A percentile compares a stretch with the other conserved stretches of the same genome.
Evolutionary conservation across 2,888 invertebrate species (phyloP).

Genomic region (Mesopsocus fuscifrons): DNA sequence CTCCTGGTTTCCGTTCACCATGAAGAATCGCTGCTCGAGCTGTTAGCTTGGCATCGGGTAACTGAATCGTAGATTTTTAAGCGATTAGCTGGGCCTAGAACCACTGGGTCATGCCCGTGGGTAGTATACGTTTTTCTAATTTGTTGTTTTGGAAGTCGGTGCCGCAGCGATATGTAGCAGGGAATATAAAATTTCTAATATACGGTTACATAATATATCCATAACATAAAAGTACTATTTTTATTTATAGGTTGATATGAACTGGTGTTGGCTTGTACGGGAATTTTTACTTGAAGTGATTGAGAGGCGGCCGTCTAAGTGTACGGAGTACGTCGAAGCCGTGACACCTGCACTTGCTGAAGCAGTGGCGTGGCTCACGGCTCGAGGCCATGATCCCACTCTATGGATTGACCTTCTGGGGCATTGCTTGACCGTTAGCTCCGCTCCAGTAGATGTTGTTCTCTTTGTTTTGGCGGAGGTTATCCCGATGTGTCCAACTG

Average conservation of each 20-base stretch:
- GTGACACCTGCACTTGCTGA: neutral
- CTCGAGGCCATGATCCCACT: neutral
- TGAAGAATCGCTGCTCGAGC: too few relatives aligned
- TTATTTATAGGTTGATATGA: neutral
- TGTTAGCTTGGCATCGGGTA: too few relatives aligned
- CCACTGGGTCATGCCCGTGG: too few relatives aligned
- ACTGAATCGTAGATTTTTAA: constrained; percentile 6
- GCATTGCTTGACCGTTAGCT: neutral
- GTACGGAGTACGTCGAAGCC: too few relatives aligned
- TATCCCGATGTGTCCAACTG: neutral
- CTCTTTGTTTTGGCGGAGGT: neutral
- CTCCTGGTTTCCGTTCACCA: too few relatives aligned
- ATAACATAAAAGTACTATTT: too few relatives aligned
- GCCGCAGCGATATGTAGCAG: too few relatives aligned
- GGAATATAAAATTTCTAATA: too few relatives aligned
- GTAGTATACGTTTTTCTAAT: too few relatives aligned
- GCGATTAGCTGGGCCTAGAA: too few relatives aligned
- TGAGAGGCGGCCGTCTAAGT: neutral
- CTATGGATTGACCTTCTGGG: constrained; percentile 1
- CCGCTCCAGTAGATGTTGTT: neutral
- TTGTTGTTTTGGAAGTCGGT: too few relatives aligned
- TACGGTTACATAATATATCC: too few relatives aligned
- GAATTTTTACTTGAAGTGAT: constrained; percentile 3
- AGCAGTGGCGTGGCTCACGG: neutral
- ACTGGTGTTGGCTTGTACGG: neutral